These are phyloP conservation scores for Silurus lanzhouensis DNA, from an alignment of 2,797 vertebrate species.

Conservation along the genomic window DNA sequence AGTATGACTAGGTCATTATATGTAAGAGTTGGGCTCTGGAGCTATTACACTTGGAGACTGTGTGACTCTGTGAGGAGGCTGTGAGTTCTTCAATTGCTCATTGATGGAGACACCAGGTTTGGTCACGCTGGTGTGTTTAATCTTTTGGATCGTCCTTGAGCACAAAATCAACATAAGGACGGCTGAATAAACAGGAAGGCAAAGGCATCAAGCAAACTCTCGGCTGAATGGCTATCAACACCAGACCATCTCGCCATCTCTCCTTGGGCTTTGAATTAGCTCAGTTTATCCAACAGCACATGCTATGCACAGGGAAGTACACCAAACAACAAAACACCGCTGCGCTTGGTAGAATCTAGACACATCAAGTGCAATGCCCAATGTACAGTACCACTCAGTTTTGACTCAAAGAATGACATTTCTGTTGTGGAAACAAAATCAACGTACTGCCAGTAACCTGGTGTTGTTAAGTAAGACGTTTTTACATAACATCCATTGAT, in stretches of 20 bases:
- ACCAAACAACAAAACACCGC: slow-evolving; percentile 10
- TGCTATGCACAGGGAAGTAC: background rate
- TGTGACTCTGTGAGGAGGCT: background rate
- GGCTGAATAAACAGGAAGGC: slow-evolving; percentile 46
- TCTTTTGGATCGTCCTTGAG: slow-evolving; percentile 11
- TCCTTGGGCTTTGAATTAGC: slow-evolving; percentile 14
- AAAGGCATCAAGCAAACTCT: slow-evolving; percentile 22
- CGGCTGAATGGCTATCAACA: slow-evolving; percentile 7
- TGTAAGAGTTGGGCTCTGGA: background rate
- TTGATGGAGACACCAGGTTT: background rate
- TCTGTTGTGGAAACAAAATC: background rate
- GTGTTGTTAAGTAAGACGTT: background rate
- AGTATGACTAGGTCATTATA: slow-evolving; percentile 16
- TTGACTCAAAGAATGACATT: background rate
- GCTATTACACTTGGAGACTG: slow-evolving; percentile 10
- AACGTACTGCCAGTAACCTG: background rate
- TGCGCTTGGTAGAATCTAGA: background rate
- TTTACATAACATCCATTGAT: slow-evolving; percentile 13
- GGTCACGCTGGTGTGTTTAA: background rate
- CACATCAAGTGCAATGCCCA: background rate
- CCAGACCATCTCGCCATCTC: slow-evolving; percentile 18
- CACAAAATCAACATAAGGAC: slow-evolving; percentile 42
- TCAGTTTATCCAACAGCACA: background rate
- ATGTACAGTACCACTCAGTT: background rate
- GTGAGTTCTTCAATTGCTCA: background rate